Percentiles rank a stretch among this genome's conserved stretches.
Evolutionary conservation across 2,888 invertebrate species (phyloP).

Genomic region (Pristionchus arcanus): DNA sequence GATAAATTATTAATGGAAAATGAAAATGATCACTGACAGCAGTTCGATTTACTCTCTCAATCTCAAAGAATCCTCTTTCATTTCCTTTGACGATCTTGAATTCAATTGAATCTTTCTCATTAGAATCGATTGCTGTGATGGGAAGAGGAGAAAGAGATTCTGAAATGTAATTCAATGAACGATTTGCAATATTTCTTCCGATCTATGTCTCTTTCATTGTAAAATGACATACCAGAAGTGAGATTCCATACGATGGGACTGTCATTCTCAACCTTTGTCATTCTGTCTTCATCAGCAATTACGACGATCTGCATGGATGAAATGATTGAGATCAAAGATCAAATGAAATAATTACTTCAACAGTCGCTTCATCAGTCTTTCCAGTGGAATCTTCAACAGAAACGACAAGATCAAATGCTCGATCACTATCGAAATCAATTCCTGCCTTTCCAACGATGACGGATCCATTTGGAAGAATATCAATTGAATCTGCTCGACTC

Average conservation of each 20-base stretch:
- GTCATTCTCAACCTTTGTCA: neutral
- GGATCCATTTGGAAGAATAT: conserved; percentile 15
- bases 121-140: neutral
- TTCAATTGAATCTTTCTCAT: conserved; percentile 56
- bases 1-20: neutral
- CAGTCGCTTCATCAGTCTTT: conserved; percentile 16
- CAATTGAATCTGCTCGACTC: neutral
- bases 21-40: conserved; percentile 55
- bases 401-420: conserved; percentile 38
- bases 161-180: neutral
- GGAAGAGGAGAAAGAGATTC: conserved; percentile 20
- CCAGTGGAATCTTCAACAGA: conserved; percentile 32
- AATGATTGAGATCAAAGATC: neutral
- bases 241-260: conserved; percentile 44
- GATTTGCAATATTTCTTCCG: neutral
- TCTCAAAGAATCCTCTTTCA: conserved; percentile 56
- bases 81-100: conserved; percentile 62
- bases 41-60: conserved; percentile 60
- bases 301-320: neutral
- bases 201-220: neutral
- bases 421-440: conserved; percentile 25
- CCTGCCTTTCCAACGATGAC: conserved; percentile 19
- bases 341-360: neutral
- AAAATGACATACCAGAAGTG: conserved; percentile 27
- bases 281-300: neutral